Percentiles rank a stretch among this genome's conserved stretches.
Evolutionary conservation across 2,113 vertebrate species (phyloP).

Genomic region (Lanius collurio): DNA sequence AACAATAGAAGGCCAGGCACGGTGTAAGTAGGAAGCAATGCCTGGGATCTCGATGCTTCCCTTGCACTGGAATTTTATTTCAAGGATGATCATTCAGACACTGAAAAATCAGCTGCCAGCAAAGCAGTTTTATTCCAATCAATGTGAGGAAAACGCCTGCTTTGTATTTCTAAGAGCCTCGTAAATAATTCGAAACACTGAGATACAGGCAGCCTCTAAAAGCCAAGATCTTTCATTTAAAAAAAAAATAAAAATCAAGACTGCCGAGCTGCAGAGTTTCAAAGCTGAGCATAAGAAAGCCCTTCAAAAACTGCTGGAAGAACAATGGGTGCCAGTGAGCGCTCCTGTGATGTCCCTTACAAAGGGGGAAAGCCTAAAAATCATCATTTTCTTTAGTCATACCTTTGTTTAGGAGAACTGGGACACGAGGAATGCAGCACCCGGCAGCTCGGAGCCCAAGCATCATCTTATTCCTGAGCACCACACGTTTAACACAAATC

Average conservation of each 20-base stretch:
- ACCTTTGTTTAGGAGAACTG: slow-evolving; percentile 47
- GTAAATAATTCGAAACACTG: slow-evolving; percentile 28
- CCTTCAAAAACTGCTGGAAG: slow-evolving; percentile 36
- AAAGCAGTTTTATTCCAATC: neutral
- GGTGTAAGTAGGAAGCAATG: neutral
- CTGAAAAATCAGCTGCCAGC: neutral
- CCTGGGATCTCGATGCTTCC: neutral
- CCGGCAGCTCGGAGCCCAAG: neutral
- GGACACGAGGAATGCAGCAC: neutral
- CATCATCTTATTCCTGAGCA: neutral
- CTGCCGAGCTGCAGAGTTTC: neutral
- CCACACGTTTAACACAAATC: neutral
- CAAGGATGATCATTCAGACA: neutral
- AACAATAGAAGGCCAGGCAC: slow-evolving; percentile 46
- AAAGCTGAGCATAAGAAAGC: slow-evolving; percentile 5
- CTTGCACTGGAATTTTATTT: neutral
- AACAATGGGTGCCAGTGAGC: slow-evolving; percentile 51
- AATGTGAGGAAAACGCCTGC: neutral
- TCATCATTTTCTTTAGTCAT: neutral
- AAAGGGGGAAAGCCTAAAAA: neutral
- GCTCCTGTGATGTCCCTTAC: neutral
- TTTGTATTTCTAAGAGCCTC: neutral
- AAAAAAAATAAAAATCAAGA: neutral
- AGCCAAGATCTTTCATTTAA: neutral
- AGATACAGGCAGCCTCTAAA: neutral